Evolutionary conservation across 35 echinoderm and acorn worm genomes (phyloP).

Genomic region (Apostichopus japonicus): DNA sequence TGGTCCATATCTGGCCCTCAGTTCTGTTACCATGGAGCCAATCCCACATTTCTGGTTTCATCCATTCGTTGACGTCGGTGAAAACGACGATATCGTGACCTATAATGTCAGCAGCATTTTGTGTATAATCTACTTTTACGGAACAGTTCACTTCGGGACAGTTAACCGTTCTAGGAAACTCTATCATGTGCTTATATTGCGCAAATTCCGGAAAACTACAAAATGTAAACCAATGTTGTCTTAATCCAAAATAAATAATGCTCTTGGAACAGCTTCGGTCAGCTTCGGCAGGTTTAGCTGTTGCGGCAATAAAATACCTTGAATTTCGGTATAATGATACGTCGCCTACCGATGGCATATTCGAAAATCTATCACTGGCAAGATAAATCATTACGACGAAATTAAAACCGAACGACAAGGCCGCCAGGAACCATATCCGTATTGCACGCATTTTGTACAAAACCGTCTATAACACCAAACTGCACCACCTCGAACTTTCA

Average conservation of each 20-base stretch:
- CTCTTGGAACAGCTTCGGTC: background rate
- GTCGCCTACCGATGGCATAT: background rate
- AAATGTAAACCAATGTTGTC: conserved; percentile 25
- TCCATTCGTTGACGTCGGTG: conserved; percentile 4
- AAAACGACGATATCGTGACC: conserved; percentile 20
- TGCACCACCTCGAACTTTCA: no score
- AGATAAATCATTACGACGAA: background rate
- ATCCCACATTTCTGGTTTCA: conserved; percentile 33
- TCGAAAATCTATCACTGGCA: background rate
- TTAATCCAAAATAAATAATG: conserved; percentile 10
- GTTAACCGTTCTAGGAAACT: background rate
- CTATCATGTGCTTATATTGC: conserved; percentile 36
- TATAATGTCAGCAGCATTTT: background rate
- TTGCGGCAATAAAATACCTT: background rate
- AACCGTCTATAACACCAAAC: background rate
- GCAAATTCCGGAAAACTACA: conserved; percentile 21
- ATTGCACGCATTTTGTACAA: background rate
- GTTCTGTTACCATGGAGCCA: conserved; percentile 13
- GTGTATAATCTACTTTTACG: background rate
- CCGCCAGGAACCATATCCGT: background rate
- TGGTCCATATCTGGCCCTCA: conserved; percentile 27
- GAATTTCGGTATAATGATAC: background rate
- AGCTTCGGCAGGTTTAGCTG: background rate
- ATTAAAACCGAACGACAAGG: background rate
- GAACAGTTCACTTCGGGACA: background rate